Conservation (phyloP, 2,888 invertebrate species). For the Notocelia uddmanniana region DNA sequence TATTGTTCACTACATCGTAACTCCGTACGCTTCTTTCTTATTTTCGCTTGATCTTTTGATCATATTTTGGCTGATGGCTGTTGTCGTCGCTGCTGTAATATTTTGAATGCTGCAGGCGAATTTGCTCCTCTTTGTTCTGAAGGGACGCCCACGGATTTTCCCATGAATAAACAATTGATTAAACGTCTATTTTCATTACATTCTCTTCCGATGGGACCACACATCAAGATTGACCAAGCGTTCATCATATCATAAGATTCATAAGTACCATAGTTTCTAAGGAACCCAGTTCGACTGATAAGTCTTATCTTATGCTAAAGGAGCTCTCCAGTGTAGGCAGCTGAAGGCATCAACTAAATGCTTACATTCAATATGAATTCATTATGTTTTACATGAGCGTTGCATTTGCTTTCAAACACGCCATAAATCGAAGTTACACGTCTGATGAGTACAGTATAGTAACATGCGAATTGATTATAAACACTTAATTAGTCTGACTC, state of each 20-base stretch:
- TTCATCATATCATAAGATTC: too few species aligned
- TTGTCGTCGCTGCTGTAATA: conserved; percentile 30
- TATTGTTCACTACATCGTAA: conserved; percentile 11
- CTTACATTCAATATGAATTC: not conserved
- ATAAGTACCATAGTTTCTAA: not conserved
- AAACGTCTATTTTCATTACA: conserved; percentile 44
- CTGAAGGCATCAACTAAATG: conserved; percentile 8
- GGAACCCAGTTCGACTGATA: not conserved
- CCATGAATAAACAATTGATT: conserved; percentile 43
- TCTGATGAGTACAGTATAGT: not conserved
- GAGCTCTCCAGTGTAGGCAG: not conserved
- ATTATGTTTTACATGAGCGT: not conserved
- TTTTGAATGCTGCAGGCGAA: conserved; percentile 30
- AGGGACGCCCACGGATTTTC: conserved; percentile 42
- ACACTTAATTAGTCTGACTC: conserved; percentile 18
- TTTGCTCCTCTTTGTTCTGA: conserved; percentile 33
- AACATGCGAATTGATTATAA: conserved; percentile 9
- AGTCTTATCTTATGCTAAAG: not conserved
- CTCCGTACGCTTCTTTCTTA: too few species aligned
- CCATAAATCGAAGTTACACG: not conserved
- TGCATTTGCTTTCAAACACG: not conserved
- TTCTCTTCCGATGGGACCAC: not conserved
- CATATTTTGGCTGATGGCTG: conserved; percentile 25
- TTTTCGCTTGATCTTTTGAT: conserved; percentile 12
- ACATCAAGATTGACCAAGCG: not conserved